A percentile compares a stretch with the other conserved stretches of the same genome.
phyloP scores from a whole-genome alignment of 35 echinoderm and acorn worm genomes.

The Stichopus chloronotus region DNA sequence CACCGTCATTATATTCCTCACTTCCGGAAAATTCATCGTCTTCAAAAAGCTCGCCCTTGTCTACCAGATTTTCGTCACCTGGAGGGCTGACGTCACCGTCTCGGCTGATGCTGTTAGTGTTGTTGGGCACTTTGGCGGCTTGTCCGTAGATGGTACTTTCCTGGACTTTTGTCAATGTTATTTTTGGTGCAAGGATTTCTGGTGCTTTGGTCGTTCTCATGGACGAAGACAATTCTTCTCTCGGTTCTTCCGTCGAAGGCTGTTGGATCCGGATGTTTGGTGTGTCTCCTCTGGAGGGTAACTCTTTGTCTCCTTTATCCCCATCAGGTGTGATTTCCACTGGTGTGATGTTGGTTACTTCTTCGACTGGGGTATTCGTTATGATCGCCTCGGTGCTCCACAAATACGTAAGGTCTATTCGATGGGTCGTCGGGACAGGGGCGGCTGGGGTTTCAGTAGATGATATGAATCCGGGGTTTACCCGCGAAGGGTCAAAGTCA shows the following conservation, averaged over 20 bases:
- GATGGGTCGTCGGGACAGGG: background rate
- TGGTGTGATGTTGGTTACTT: background rate
- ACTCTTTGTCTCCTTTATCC: background rate
- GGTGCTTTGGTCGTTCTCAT: background rate
- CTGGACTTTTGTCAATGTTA: background rate
- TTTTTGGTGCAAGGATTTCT: constrained; percentile 16
- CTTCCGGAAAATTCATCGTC: constrained; percentile 25
- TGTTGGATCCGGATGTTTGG: background rate
- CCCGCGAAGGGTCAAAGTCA: background rate
- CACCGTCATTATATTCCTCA: constrained; percentile 25
- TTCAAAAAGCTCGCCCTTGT: constrained; percentile 8
- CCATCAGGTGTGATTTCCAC: background rate
- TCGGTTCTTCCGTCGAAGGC: background rate
- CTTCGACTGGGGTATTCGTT: background rate
- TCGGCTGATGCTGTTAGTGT: background rate
- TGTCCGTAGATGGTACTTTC: background rate
- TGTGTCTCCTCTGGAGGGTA: background rate
- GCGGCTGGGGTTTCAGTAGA: background rate
- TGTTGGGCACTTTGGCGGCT: background rate
- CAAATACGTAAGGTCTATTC: background rate
- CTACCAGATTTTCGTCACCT: background rate
- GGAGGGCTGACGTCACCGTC: background rate
- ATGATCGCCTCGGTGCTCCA: background rate
- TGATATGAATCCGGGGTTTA: background rate
- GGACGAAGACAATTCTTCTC: background rate